Conservation (phyloP, 2,797 vertebrate species). For the Streptopelia turtur region DNA sequence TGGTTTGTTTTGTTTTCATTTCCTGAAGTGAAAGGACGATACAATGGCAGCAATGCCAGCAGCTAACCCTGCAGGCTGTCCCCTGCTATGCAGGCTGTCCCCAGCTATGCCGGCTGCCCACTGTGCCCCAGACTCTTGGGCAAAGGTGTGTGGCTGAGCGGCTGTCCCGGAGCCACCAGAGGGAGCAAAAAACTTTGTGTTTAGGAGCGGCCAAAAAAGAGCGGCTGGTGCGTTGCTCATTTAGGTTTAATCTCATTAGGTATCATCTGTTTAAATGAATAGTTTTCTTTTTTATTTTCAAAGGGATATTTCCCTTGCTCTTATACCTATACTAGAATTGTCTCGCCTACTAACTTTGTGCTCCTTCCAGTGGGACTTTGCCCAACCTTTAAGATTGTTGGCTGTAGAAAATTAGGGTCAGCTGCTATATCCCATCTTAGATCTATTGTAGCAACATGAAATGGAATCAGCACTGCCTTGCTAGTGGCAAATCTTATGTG, state of each 20-base stretch:
- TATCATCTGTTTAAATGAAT: neutral
- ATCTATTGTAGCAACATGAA: neutral
- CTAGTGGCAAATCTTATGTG: neutral
- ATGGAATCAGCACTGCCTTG: neutral
- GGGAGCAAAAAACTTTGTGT: conserved; percentile 61
- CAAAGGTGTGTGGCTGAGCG: neutral
- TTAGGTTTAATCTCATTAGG: neutral
- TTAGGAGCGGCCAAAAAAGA: neutral
- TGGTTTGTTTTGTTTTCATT: neutral
- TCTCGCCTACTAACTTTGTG: neutral
- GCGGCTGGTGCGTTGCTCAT: neutral
- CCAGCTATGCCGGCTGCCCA: neutral
- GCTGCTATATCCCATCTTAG: neutral
- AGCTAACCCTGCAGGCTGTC: neutral
- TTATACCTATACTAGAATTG: neutral
- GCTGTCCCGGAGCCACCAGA: conserved; percentile 31
- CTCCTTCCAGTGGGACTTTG: neutral
- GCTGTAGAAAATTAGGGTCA: neutral
- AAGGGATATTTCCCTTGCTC: neutral
- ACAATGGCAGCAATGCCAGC: neutral
- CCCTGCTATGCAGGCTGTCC: neutral
- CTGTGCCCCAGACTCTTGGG: neutral
- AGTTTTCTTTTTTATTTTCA: neutral
- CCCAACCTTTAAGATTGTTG: neutral
- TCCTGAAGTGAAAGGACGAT: neutral